A percentile compares a stretch with the other conserved stretches of the same genome.
Conservation (phyloP, 2,113 vertebrate species). For the Barbus barbus region DNA sequence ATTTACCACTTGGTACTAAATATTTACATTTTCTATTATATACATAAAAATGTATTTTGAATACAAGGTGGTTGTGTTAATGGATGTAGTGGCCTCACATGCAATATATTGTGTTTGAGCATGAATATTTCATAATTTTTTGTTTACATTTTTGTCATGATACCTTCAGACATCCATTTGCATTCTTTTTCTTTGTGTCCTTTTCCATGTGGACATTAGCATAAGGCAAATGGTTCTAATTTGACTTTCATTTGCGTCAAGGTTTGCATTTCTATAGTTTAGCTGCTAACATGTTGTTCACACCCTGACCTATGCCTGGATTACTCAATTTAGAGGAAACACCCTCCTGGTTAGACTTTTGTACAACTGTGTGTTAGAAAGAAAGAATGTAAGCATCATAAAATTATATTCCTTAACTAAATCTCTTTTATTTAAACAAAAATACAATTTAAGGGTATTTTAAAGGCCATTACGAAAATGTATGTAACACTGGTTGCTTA, state of each 20-base stretch:
- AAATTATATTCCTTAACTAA: background rate
- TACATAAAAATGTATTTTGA: background rate
- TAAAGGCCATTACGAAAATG: background rate
- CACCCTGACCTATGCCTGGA: background rate
- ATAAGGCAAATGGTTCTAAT: slow-evolving; percentile 50
- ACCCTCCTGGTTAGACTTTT: background rate
- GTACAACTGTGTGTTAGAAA: background rate
- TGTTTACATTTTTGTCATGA: slow-evolving; percentile 24
- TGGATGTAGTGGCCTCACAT: background rate
- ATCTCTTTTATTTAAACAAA: background rate
- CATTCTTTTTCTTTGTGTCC: slow-evolving; percentile 45
- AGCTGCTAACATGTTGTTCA: slow-evolving; percentile 31
- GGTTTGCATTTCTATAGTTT: slow-evolving; percentile 55
- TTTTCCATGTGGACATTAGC: slow-evolving; percentile 38
- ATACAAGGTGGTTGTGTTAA: background rate
- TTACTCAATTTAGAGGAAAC: slow-evolving; percentile 36
- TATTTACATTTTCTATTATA: too few relatives aligned
- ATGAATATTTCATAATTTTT: background rate
- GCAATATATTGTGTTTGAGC: background rate
- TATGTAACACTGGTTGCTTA: background rate
- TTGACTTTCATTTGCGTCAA: slow-evolving; percentile 34
- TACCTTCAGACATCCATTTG: slow-evolving; percentile 45
- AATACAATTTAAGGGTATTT: background rate
- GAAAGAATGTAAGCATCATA: background rate
- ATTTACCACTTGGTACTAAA: background rate